These are phyloP conservation scores for Anguilla obscura DNA, from an alignment of 2,797 vertebrate species.

Conservation along the genomic window DNA sequence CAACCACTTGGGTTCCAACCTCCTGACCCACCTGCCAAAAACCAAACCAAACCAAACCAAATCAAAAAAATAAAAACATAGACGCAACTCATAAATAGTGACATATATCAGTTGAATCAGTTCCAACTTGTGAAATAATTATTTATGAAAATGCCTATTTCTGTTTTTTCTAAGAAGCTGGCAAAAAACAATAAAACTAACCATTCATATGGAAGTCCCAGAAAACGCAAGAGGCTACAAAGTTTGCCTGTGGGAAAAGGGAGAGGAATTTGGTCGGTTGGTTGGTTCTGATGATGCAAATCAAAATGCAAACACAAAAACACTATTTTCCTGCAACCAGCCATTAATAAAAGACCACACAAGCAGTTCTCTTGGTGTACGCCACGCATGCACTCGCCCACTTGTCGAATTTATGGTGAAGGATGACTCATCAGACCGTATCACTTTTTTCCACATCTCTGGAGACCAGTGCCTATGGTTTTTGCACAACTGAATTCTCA, in stretches of 20 bases:
- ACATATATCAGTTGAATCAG: background rate
- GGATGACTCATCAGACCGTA: too few relatives aligned
- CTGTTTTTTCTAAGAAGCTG: background rate
- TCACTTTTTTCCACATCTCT: too few relatives aligned
- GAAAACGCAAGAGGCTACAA: conserved; percentile 78
- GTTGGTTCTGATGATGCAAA: background rate
- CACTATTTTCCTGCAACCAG: background rate
- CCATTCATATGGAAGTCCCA: conserved; percentile 84
- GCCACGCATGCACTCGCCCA: too few relatives aligned
- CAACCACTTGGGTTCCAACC: conserved; percentile 89
- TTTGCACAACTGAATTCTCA: too few relatives aligned
- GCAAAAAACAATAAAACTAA: conserved; percentile 59
- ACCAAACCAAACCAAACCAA: background rate
- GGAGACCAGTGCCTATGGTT: too few relatives aligned
- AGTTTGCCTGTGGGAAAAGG: conserved; percentile 68
- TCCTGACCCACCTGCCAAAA: conserved; percentile 65
- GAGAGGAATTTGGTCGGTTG: conserved; percentile 21
- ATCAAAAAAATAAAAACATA: background rate
- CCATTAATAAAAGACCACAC: background rate
- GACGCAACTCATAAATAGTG: background rate
- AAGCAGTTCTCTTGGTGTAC: background rate
- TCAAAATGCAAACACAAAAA: background rate
- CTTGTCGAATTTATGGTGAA: too few relatives aligned
- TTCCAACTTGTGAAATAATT: background rate
- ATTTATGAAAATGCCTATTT: too few relatives aligned